These are phyloP conservation scores for Heliopora coerulea DNA, from an alignment of 92 coral and sea anemone species.

Conservation along the genomic window DNA sequence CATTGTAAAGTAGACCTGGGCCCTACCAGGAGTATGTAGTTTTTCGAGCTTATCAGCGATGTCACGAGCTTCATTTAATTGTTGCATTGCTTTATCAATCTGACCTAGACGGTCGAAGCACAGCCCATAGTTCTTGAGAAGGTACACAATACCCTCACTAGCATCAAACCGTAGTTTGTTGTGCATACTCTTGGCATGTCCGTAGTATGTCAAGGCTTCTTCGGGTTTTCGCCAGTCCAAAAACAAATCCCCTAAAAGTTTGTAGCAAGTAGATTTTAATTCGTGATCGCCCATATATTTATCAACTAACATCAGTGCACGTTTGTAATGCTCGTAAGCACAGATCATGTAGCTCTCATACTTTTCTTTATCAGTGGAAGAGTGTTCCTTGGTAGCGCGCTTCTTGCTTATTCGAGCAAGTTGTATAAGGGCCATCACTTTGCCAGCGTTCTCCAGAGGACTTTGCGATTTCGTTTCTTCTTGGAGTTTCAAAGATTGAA, in stretches of 20 bases:
- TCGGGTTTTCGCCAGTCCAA: background rate
- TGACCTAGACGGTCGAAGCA: background rate
- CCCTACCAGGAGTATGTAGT: too few relatives aligned
- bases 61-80: constrained; percentile 3
- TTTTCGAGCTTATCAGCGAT: constrained; percentile 12
- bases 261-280: background rate
- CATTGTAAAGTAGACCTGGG: too few relatives aligned
- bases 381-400: background rate
- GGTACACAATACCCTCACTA: background rate
- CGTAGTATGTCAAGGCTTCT: constrained; percentile 3
- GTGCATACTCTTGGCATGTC: background rate
- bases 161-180: background rate
- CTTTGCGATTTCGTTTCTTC: background rate
- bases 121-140: constrained; percentile 13
- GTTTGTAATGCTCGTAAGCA: too few relatives aligned
- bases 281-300: constrained; percentile 18
- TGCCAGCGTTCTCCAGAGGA: background rate
- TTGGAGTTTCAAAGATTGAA: background rate
- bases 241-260: constrained; percentile 13
- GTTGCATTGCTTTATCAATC: constrained; percentile 11
- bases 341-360: too few relatives aligned
- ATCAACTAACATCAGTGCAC: background rate
- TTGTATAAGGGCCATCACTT: background rate
- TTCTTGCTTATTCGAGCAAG: background rate
- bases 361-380: background rate